Evolutionary conservation across 2,888 invertebrate species (phyloP).

Genomic region (Coremacera marginata): DNA sequence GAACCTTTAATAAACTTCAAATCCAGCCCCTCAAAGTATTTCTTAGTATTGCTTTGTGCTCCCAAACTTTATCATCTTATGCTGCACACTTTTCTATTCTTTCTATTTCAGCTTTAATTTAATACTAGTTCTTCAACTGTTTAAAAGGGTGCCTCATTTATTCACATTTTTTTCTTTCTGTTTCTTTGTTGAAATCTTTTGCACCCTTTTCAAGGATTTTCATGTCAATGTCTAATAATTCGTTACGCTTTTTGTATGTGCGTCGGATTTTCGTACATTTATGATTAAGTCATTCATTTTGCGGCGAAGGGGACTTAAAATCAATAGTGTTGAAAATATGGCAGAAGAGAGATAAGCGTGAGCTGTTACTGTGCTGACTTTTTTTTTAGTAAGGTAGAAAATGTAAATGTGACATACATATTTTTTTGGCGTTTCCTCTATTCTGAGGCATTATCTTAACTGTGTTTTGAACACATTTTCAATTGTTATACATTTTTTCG

Average conservation of each 20-base stretch:
- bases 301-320: not conserved
- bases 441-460: no score
- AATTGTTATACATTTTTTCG: no score
- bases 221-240: constrained; percentile 6
- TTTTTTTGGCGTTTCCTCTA: no score
- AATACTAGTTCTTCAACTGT: not conserved
- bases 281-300: constrained; percentile 23
- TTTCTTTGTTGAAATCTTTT: not conserved
- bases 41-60: no score
- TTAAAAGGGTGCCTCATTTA: not conserved
- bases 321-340: not conserved
- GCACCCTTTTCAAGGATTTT: constrained; percentile 10
- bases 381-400: not conserved
- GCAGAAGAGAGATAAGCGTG: not conserved
- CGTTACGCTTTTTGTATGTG: constrained; percentile 9
- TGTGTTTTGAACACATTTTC: no score
- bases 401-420: not conserved
- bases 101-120: not conserved
- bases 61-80: no score
- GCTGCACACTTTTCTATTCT: not conserved
- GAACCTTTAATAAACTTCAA: no score
- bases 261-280: not conserved
- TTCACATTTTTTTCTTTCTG: not conserved
- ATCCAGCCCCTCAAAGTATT: no score
- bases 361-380: not conserved